Evolutionary conservation across 2,888 invertebrate genomes (phyloP), one percentile per base, ranked within the genome.

Genomic region (Catocala fraxini): DNA sequence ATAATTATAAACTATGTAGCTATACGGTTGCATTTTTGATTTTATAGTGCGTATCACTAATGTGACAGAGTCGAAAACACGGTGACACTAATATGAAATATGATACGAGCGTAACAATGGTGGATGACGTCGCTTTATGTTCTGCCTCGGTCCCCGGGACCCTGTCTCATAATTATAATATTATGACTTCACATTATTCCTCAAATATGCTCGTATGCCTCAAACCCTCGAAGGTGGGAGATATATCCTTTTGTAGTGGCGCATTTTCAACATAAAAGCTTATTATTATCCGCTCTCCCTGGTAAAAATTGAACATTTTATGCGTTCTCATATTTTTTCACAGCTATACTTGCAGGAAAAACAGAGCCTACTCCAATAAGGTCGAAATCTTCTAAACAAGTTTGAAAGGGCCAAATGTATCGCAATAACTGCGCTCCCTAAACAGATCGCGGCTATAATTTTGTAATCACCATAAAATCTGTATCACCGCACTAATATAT

Each of bases 391-490:
- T 53, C 39, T 35, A 70, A 65, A 57, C 56, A 63, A 58, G 60
- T 68, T n/a, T 52, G 65, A 64, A 71, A 63, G 73, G 78, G 75
- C 60, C 66, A 68, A 49, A 67, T 74, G 61, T 80, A 83, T 77
- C 82, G 78, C 73, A 68, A 75, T 83, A 78, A 77, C 77, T 67
- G 75, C 77, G 76, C 82, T 90, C 92, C 86, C 85, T 75, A 78
- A 79, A 78, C 75, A 82, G 82, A 83, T 81, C 80, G 85, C 73
- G 73, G 79, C 81, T 85, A 89, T 90, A 90, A 93, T 92, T 89
- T 87, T 82, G 90, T 92, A 92, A 94, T 93, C 92, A 91, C 92
- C 93, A 94, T 94, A 93, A 93, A 94, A 93, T 93, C 90, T 91
- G 91, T 92, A 92, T 91, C 89, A 91, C 90, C 89, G 77, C 88